Base-by-base conservation (phyloP, 2,888 invertebrate genomes). In the Nymphalis urticae region DNA sequence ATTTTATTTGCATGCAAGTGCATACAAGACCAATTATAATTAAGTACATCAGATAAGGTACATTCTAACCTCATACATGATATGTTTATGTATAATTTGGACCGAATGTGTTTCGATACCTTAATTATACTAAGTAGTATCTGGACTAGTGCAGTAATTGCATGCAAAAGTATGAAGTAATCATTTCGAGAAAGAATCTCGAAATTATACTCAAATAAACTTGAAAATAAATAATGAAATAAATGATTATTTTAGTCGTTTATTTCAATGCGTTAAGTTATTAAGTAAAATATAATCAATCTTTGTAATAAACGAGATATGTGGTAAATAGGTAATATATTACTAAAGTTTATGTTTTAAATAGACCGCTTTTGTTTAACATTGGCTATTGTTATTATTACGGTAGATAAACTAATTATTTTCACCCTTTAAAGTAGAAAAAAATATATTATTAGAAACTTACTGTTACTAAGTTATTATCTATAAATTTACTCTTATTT, bases 1-100 rank as follows among this genome's bases (percentile, higher is more conserved):
- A 73, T 73, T 72, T 64, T 82, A 91, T 90, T 91, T 91, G 90
- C 90, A 91, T 92, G 88, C 79, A 75, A 76, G 76, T 79, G 80
- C 80, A 85, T 82, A 80, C 76, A 73, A 77, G 82, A 79, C 80
- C 79, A 80, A 83, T 85, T 86, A 83, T 83, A 82, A 86, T 85
- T 84, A 85, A 83, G 77, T 80, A 81, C 79, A 87, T 85, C 85
- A 85, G 87, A 87, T 88, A 85, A 86, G 73, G 70, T 79, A 76
- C 73, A 82, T 83, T 79, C 79, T 77, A 79, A 77, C 77, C 77
- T 79, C 76, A 70, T 75, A 77, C n/a, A 6, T 3, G 42, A 4
- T 42, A 17, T 58, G 54, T n/a, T 56, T 17, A 42, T 56, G 32
- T 9, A 32, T 32, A 56, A 56, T 73, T 62, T 62, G 54, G n/a